A percentile compares a stretch with the other conserved stretches of the same genome.
Evolutionary conservation across 2,888 invertebrate species (phyloP).

Genomic region (Campoplex capitator): DNA sequence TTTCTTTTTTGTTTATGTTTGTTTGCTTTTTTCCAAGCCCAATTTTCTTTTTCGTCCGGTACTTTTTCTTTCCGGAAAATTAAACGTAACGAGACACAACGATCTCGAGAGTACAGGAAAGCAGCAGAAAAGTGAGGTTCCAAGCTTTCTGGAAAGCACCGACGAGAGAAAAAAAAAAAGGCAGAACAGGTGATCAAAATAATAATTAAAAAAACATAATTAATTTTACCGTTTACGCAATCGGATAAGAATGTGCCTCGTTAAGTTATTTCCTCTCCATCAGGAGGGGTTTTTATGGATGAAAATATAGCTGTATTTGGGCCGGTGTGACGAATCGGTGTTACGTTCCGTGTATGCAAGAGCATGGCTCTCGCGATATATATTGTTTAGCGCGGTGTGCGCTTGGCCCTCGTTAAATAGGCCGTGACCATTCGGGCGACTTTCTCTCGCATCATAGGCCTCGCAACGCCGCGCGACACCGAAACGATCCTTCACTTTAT

Average conservation of each 20-base stretch:
- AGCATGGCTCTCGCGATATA: slow-evolving; percentile 26
- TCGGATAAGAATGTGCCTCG: neutral
- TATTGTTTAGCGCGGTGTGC: slow-evolving; percentile 30
- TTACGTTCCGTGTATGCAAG: slow-evolving; percentile 20
- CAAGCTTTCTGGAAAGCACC: neutral
- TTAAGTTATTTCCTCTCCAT: neutral
- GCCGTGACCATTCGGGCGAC: slow-evolving; percentile 80
- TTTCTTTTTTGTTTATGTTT: neutral
- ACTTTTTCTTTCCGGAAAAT: neutral
- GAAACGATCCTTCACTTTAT: slow-evolving; percentile 3
- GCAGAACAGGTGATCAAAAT: neutral
- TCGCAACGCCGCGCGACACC: slow-evolving; percentile 27
- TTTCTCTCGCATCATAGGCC: slow-evolving; percentile 76
- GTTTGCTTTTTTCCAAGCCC: neutral
- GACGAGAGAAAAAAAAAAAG: neutral
- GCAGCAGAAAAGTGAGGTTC: neutral
- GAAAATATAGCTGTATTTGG: neutral
- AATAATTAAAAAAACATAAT: neutral
- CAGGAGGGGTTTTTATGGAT: neutral
- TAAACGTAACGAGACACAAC: neutral
- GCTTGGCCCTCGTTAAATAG: slow-evolving; percentile 77
- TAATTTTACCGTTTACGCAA: neutral
- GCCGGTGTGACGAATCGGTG: slow-evolving; percentile 15
- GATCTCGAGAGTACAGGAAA: neutral
- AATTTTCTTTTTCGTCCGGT: neutral